These are phyloP conservation scores for Muscicapa striata DNA, from an alignment of 2,797 vertebrate genomes.

Conservation along the genomic window DNA sequence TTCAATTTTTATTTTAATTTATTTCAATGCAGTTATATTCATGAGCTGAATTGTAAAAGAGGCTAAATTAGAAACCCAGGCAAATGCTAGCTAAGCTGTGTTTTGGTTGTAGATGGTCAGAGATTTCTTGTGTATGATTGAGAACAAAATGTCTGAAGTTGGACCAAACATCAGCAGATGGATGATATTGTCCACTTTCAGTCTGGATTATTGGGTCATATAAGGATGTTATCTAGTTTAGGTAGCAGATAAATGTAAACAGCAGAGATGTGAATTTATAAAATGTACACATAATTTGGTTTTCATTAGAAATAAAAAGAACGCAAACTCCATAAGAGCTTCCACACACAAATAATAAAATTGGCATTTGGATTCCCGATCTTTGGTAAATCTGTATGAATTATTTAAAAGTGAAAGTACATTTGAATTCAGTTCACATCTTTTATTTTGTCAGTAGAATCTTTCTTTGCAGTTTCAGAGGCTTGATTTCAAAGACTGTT, in stretches of 20 bases:
- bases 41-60: neutral
- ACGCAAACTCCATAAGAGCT: neutral
- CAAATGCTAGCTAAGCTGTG: neutral
- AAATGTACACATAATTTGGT: neutral
- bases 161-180: neutral
- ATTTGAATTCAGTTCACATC: neutral
- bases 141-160: neutral
- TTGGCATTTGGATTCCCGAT: neutral
- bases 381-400: neutral
- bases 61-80: neutral
- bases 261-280: neutral
- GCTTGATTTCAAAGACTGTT: neutral
- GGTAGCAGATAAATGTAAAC: neutral
- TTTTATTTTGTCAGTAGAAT: neutral
- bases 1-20: neutral
- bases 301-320: neutral
- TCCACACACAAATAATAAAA: neutral
- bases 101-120: neutral
- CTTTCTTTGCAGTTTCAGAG: neutral
- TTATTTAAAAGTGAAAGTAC: neutral
- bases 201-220: neutral
- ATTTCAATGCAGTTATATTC: neutral
- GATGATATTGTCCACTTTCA: neutral
- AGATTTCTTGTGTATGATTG: neutral
- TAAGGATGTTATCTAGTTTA: neutral